Percentiles rank a stretch among this genome's conserved stretches.
These are phyloP conservation scores for Willowsia nigromaculata DNA, from an alignment of 2,888 invertebrate genomes.

Conservation along the genomic window DNA sequence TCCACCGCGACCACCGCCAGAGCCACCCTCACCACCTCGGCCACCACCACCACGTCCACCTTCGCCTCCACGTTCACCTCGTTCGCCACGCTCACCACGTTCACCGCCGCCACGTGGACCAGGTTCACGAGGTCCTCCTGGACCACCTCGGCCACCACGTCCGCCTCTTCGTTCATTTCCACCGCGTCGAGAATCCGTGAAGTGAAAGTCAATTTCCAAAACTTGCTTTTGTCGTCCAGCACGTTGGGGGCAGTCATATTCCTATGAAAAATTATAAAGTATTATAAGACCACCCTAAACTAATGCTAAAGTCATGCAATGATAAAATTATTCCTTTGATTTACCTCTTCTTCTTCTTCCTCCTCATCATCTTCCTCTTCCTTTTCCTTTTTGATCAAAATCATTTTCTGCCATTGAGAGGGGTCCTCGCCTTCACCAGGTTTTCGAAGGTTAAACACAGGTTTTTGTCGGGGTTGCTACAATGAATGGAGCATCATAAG, in stretches of 20 bases:
- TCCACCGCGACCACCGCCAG: slow-evolving; percentile 74
- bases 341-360: slow-evolving; percentile 84
- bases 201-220: slow-evolving; percentile 92
- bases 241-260: slow-evolving; percentile 88
- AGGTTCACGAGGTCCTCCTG: slow-evolving; percentile 63
- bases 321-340: background rate
- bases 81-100: slow-evolving; percentile 69
- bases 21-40: slow-evolving; percentile 68
- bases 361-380: slow-evolving; percentile 86
- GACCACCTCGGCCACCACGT: slow-evolving; percentile 81
- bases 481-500: no score
- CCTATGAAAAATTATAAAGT: slow-evolving; percentile 69
- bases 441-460: slow-evolving; percentile 94
- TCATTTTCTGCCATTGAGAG: slow-evolving; percentile 95
- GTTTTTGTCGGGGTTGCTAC: slow-evolving; percentile 87
- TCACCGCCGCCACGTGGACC: slow-evolving; percentile 78
- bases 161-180: slow-evolving; percentile 79
- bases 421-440: slow-evolving; percentile 96
- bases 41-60: slow-evolving; percentile 83
- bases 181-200: slow-evolving; percentile 89
- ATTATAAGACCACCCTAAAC: no score
- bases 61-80: slow-evolving; percentile 64
- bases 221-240: slow-evolving; percentile 92
- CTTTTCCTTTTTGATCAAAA: slow-evolving; percentile 86
- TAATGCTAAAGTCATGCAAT: no score